Conservation (phyloP, 2,113 vertebrate genomes). For the Odocoileus hemionus region DNA sequence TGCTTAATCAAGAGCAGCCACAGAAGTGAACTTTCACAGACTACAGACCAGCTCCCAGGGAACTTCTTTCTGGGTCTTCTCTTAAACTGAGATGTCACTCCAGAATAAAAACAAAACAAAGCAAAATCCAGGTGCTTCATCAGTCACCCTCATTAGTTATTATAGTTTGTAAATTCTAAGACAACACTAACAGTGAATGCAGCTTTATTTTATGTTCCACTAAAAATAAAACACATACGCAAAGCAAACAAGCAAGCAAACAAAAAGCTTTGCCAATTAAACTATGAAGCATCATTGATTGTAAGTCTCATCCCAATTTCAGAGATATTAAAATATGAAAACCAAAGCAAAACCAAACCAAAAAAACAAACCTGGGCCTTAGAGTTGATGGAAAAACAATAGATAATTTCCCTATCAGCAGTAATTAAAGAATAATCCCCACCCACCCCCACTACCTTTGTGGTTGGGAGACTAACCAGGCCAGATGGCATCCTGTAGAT, state of each 20-base stretch:
- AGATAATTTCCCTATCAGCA: slow-evolving; percentile 20
- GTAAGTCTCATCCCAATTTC: background rate
- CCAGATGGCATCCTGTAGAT: slow-evolving; percentile 16
- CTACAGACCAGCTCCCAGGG: background rate
- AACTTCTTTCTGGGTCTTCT: background rate
- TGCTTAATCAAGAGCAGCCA: background rate
- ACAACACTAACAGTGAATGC: background rate
- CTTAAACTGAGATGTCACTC: background rate
- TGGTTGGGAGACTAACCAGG: slow-evolving; percentile 8
- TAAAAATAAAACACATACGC: background rate
- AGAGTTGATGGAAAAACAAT: background rate
- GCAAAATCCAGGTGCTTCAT: background rate
- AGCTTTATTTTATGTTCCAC: background rate
- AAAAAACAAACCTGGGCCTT: background rate
- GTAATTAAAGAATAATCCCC: background rate
- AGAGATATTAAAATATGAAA: slow-evolving; percentile 13
- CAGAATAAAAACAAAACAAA: background rate
- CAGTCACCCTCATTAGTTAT: background rate
- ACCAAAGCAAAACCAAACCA: background rate
- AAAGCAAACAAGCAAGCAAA: background rate
- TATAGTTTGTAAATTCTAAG: background rate
- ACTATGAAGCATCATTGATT: background rate
- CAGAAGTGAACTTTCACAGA: background rate
- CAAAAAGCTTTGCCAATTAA: background rate
- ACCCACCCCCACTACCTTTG: background rate